These are phyloP conservation scores for Macropus fuliginosus DNA, from an alignment of 2,797 vertebrate genomes.

Conservation along the genomic window DNA sequence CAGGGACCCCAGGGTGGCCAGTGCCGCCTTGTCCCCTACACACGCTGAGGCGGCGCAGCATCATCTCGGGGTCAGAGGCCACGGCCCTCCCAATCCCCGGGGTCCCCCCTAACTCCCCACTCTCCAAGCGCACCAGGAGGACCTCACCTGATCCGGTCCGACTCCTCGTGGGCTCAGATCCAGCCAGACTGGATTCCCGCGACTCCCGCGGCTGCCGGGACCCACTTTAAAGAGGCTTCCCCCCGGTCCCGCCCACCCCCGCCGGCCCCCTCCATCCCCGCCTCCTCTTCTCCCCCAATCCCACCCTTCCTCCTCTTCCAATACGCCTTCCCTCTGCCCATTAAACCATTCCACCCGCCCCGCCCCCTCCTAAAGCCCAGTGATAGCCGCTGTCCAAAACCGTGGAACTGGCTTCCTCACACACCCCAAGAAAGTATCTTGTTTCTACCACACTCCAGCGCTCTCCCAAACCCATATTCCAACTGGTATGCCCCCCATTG, in stretches of 20 bases:
- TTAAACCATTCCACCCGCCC: conserved; percentile 16
- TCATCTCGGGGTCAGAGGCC: background rate
- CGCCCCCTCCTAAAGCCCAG: background rate
- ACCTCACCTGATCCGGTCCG: conserved; percentile 60
- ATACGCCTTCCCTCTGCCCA: background rate
- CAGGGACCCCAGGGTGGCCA: background rate
- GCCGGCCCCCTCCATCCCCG: background rate
- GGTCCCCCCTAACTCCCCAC: background rate
- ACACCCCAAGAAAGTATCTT: background rate
- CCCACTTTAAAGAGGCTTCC: conserved; percentile 51
- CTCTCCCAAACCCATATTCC: background rate
- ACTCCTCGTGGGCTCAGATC: background rate
- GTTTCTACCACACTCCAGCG: background rate
- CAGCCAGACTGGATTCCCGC: background rate
- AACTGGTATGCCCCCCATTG: background rate
- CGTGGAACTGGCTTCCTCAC: background rate
- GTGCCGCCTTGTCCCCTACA: background rate
- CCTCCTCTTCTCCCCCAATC: background rate
- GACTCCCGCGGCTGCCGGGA: conserved; percentile 43
- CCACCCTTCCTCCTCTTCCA: background rate
- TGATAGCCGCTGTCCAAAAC: background rate
- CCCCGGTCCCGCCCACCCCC: background rate
- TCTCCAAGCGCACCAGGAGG: background rate
- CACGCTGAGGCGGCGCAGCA: background rate
- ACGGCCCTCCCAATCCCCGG: background rate